Conservation (phyloP, 2,888 invertebrate species). For the Nineta flava region DNA sequence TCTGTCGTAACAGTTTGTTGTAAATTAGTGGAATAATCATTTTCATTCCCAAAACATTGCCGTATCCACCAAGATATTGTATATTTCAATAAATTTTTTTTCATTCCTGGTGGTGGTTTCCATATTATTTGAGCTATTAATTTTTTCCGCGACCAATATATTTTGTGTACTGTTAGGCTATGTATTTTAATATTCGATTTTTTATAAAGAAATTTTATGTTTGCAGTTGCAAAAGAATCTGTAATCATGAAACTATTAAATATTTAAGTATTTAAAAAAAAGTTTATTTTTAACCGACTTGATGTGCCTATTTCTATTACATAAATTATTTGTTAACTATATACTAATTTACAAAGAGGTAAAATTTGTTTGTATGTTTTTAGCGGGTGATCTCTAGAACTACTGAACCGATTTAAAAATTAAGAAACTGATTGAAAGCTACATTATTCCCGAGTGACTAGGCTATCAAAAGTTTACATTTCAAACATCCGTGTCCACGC, state of each 20-base stretch:
- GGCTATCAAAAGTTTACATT: too few relatives aligned
- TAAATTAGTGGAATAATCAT: constrained; percentile 25
- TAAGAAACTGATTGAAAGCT: too few relatives aligned
- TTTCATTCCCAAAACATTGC: constrained; percentile 25
- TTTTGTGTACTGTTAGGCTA: constrained; percentile 21
- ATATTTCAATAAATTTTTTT: constrained; percentile 16
- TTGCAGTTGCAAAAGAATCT: not conserved
- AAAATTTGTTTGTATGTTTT: too few relatives aligned
- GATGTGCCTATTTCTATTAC: too few relatives aligned
- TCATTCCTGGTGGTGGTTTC: constrained; percentile 15
- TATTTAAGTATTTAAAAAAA: too few relatives aligned
- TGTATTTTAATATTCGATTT: constrained; percentile 16
- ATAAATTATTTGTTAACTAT: too few relatives aligned
- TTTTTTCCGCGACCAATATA: constrained; percentile 23
- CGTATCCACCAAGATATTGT: constrained; percentile 25
- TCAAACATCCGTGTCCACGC: too few relatives aligned
- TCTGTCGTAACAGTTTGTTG: constrained; percentile 36
- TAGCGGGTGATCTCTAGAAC: too few relatives aligned
- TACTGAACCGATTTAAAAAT: too few relatives aligned
- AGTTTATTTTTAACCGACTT: too few relatives aligned
- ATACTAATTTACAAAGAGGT: too few relatives aligned
- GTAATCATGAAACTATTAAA: not conserved
- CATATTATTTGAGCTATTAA: constrained; percentile 23
- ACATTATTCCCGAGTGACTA: too few relatives aligned
- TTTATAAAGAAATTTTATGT: not conserved